A percentile compares a stretch with the other conserved stretches of the same genome.
These are phyloP conservation scores for Leptodactylus fuscus DNA, from an alignment of 2,113 vertebrate genomes.

Conservation along the genomic window DNA sequence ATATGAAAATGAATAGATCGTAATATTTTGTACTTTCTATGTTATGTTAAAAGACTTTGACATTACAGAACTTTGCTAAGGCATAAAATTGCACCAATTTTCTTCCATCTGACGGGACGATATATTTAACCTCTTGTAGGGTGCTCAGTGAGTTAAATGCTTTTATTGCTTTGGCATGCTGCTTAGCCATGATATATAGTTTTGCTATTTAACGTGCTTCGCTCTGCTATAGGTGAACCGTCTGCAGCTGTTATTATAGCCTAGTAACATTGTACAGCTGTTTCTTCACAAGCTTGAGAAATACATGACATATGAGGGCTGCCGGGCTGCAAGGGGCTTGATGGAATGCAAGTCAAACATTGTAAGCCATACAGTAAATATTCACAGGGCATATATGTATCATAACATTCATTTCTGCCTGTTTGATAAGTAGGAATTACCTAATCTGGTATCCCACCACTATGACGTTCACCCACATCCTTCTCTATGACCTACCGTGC, in stretches of 20 bases:
- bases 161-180: conserved; percentile 11
- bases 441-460: not conserved
- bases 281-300: conserved; percentile 51
- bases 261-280: conserved; percentile 50
- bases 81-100: not conserved
- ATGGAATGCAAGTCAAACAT: conserved; percentile 55
- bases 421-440: not conserved
- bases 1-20: not conserved
- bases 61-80: not conserved
- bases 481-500: not conserved
- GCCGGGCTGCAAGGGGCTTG: conserved; percentile 56
- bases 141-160: not conserved
- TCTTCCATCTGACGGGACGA: not conserved
- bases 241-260: conserved; percentile 45
- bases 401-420: not conserved
- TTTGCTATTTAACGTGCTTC: conserved; percentile 13
- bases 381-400: conserved; percentile 8
- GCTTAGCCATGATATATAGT: not conserved
- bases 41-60: not conserved
- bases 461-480: not conserved
- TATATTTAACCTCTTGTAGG: not conserved
- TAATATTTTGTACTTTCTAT: not conserved
- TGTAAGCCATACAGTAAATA: conserved; percentile 61
- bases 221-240: conserved; percentile 43
- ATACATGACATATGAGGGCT: conserved; percentile 60